Conservation (phyloP, 2,888 invertebrate species). For the Oasisia sp. region DNA sequence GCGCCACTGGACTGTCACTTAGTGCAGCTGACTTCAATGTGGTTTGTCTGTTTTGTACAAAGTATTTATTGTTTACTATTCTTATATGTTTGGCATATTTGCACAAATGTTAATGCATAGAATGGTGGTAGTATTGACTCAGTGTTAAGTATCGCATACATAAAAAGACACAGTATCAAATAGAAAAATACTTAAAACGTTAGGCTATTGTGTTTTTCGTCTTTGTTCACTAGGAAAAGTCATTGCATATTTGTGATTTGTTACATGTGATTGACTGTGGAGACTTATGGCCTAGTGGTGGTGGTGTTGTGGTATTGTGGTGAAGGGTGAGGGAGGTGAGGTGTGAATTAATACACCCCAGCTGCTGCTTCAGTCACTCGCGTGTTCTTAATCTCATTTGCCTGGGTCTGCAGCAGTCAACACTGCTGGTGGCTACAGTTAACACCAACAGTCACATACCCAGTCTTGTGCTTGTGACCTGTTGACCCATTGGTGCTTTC, state of each 20-base stretch:
- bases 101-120: neutral
- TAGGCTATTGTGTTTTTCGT: neutral
- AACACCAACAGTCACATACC: no score
- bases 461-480: no score
- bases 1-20: neutral
- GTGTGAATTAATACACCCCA: no score
- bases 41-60: neutral
- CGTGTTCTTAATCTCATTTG: no score
- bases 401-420: no score
- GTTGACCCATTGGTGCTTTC: no score
- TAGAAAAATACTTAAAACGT: neutral
- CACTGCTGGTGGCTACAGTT: no score
- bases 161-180: neutral
- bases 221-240: neutral
- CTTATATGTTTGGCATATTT: neutral
- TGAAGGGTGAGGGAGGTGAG: neutral
- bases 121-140: neutral
- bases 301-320: neutral
- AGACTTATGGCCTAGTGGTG: neutral
- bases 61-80: neutral
- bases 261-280: neutral
- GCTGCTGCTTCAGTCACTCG: no score
- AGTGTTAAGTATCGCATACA: neutral
- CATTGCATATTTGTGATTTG: neutral
- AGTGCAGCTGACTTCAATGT: neutral